A percentile compares a stretch with the other conserved stretches of the same genome.
phyloP scores from a whole-genome alignment of 2,113 vertebrate genomes.

The Chlorodrepanis virens region DNA sequence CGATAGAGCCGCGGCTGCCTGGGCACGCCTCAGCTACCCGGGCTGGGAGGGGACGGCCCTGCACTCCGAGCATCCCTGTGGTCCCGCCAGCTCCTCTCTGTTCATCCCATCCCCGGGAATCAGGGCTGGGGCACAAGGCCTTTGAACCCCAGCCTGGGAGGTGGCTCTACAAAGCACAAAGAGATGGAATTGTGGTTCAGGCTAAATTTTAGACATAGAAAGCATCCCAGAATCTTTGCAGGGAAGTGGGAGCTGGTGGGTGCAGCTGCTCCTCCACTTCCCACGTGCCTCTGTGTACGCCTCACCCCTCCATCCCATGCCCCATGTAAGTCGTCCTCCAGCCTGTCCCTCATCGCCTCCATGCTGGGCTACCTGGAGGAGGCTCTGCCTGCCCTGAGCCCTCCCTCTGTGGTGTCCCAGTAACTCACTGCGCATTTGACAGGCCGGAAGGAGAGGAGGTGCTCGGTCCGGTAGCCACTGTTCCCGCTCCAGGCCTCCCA shows the following conservation, averaged over 20 bases:
- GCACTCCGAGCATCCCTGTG: fast-evolving
- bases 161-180: background rate
- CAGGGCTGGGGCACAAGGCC: fast-evolving
- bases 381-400: background rate
- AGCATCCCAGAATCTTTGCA: background rate
- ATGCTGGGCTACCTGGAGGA: background rate
- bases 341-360: background rate
- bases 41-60: fast-evolving
- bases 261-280: background rate
- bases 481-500: slow-evolving; percentile 94
- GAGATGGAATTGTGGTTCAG: background rate
- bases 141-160: background rate
- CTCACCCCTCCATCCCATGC: background rate
- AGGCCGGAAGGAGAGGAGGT: slow-evolving; percentile 93
- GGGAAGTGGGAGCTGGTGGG: background rate
- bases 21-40: background rate
- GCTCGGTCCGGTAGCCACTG: slow-evolving; percentile 91
- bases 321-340: background rate
- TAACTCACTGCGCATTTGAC: slow-evolving; percentile 88
- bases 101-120: background rate
- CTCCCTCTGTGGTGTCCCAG: fast-evolving
- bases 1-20: slow-evolving; percentile 16
- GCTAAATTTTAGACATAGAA: background rate
- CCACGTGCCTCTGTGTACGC: fast-evolving
- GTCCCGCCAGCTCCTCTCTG: background rate